Evolutionary conservation across 2,888 invertebrate species (phyloP).

Genomic region (Listrodromus nycthemerus): DNA sequence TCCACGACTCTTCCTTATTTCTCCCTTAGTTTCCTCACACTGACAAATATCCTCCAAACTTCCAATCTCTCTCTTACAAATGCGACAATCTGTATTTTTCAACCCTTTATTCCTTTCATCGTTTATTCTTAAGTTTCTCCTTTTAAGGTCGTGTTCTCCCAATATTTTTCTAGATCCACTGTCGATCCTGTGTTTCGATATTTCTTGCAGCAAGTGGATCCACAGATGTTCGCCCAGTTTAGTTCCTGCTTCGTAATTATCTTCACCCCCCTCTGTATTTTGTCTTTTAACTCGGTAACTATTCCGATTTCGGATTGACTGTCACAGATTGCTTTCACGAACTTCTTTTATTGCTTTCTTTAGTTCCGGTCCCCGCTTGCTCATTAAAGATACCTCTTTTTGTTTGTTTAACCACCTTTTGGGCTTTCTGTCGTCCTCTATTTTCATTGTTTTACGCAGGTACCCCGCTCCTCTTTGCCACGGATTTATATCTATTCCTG

Average conservation of each 20-base stretch:
- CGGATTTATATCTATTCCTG: neutral
- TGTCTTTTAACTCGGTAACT: neutral
- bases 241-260: slow-evolving; percentile 15
- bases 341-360: neutral
- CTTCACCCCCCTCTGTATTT: neutral
- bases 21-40: too few species aligned
- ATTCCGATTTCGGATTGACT: neutral
- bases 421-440: neutral
- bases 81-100: too few species aligned
- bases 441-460: neutral
- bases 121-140: neutral
- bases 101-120: too few species aligned
- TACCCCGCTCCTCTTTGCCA: slow-evolving; percentile 1
- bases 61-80: too few species aligned
- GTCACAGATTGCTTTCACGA: neutral
- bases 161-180: slow-evolving; percentile 13
- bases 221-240: neutral
- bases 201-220: slow-evolving; percentile 5
- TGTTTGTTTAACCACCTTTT: too few species aligned
- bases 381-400: too few species aligned
- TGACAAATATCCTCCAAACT: too few species aligned
- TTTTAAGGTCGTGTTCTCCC: neutral
- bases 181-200: neutral
- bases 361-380: neutral
- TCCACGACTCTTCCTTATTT: too few species aligned